Evolutionary conservation across 2,888 invertebrate species (phyloP).

Genomic region (Hypena proboscidalis): DNA sequence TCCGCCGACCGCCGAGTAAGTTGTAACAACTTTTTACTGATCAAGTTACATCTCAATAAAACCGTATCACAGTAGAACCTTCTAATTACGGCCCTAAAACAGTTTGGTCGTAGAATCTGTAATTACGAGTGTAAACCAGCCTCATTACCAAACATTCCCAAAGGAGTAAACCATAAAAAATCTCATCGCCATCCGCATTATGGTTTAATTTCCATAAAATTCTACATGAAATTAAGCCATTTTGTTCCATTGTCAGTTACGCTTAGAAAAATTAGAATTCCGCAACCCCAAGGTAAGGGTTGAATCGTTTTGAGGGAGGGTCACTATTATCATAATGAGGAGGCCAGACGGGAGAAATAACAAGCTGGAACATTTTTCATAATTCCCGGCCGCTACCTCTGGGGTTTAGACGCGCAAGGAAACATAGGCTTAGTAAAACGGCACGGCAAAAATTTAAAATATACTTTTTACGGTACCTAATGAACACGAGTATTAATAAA

Average conservation of each 20-base stretch:
- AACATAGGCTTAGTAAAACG: constrained; percentile 13
- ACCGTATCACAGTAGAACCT: too few relatives aligned
- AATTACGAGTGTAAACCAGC: too few relatives aligned
- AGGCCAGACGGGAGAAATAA: constrained; percentile 38
- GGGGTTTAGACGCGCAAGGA: constrained; percentile 19
- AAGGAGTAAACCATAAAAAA: constrained; percentile 5
- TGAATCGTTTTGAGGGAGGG: constrained; percentile 30
- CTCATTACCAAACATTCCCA: background rate
- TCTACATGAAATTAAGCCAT: constrained; percentile 13
- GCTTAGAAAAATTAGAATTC: constrained; percentile 13
- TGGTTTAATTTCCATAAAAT: constrained; percentile 13
- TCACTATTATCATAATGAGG: constrained; percentile 45
- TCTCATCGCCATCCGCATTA: constrained; percentile 10
- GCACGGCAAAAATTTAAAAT: too few relatives aligned
- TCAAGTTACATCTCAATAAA: too few relatives aligned
- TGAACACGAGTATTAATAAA: too few relatives aligned
- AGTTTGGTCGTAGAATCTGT: too few relatives aligned
- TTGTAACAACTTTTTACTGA: too few relatives aligned
- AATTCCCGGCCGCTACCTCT: constrained; percentile 40
- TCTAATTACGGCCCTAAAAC: too few relatives aligned
- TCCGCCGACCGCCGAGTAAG: too few relatives aligned
- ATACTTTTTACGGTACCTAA: too few relatives aligned
- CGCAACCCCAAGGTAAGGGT: constrained; percentile 22
- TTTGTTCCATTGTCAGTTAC: constrained; percentile 14
- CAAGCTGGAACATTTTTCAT: constrained; percentile 47